Evolutionary conservation across 1,140 invertebrate genomes (phyloP).

Genomic region (Drosophila hydei): DNA sequence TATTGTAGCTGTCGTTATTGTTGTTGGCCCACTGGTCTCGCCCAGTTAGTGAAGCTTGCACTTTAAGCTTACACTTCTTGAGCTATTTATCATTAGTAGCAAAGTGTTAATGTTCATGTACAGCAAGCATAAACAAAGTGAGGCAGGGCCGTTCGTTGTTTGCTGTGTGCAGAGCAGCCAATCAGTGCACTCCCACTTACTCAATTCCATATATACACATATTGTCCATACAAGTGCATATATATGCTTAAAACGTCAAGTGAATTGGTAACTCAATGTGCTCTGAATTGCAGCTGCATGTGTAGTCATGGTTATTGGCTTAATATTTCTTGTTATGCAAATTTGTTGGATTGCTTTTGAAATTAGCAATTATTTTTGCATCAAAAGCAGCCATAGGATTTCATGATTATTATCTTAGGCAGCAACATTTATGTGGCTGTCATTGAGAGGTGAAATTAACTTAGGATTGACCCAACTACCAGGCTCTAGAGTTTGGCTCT

Average conservation of each 20-base stretch:
- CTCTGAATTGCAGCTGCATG: background rate
- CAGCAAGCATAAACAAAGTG: constrained; percentile 44
- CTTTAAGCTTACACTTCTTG: constrained; percentile 19
- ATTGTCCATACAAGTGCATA: background rate
- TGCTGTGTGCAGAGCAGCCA: constrained; percentile 14
- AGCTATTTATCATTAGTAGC: constrained; percentile 46
- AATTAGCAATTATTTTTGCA: constrained; percentile 58
- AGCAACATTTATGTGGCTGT: background rate
- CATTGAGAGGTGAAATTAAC: constrained; percentile 6
- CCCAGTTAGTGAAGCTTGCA: constrained; percentile 1
- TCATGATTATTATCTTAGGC: constrained; percentile 37
- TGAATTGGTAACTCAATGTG: constrained; percentile 14
- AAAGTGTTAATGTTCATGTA: constrained; percentile 61
- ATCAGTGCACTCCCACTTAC: constrained; percentile 21
- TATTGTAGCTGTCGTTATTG: constrained; percentile 26
- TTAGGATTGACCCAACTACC: background rate
- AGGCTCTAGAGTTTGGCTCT: background rate
- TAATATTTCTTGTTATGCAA: constrained; percentile 1
- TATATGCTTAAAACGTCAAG: constrained; percentile 13
- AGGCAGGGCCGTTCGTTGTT: constrained; percentile 4
- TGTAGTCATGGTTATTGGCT: background rate
- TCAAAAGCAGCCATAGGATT: constrained; percentile 10
- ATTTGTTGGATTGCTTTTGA: constrained; percentile 25
- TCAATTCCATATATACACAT: background rate
- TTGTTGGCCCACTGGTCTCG: constrained; percentile 9